Percentiles rank a stretch among this genome's conserved stretches.
Evolutionary conservation across 2,113 vertebrate species (phyloP).

Genomic region (Chinchilla lanigera): DNA sequence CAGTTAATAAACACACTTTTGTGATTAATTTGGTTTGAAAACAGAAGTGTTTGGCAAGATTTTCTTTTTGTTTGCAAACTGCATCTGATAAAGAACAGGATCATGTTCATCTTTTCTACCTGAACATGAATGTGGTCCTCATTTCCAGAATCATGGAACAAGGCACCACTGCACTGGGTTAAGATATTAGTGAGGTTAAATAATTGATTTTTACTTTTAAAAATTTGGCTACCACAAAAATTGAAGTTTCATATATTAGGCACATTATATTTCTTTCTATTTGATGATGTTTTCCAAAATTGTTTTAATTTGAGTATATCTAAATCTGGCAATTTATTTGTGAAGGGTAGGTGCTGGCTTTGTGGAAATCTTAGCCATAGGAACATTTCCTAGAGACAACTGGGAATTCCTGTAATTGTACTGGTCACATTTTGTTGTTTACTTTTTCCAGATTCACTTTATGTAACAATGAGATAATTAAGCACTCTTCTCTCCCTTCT

Average conservation of each 20-base stretch:
- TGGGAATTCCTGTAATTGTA: not conserved
- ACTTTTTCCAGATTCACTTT: not conserved
- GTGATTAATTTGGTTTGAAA: not conserved
- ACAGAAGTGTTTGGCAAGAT: not conserved
- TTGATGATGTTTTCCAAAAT: not conserved
- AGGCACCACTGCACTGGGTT: not conserved
- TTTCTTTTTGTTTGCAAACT: not conserved
- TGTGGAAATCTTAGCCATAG: not conserved
- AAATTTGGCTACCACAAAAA: not conserved
- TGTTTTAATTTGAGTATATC: not conserved
- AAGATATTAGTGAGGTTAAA: not conserved
- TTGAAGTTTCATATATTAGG: not conserved
- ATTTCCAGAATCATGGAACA: not conserved
- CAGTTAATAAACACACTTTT: not conserved
- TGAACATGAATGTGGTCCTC: not conserved
- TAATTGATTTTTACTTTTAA: not conserved
- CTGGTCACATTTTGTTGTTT: not conserved
- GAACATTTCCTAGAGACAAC: not conserved
- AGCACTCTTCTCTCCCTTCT: not conserved
- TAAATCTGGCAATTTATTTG: not conserved
- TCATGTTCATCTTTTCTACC: not conserved
- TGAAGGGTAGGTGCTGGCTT: not conserved
- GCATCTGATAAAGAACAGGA: not conserved
- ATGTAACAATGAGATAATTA: not conserved
- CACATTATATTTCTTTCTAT: not conserved